Base-by-base conservation (phyloP, 1,140 invertebrate species). In the Psilanteris sp. region DNA sequence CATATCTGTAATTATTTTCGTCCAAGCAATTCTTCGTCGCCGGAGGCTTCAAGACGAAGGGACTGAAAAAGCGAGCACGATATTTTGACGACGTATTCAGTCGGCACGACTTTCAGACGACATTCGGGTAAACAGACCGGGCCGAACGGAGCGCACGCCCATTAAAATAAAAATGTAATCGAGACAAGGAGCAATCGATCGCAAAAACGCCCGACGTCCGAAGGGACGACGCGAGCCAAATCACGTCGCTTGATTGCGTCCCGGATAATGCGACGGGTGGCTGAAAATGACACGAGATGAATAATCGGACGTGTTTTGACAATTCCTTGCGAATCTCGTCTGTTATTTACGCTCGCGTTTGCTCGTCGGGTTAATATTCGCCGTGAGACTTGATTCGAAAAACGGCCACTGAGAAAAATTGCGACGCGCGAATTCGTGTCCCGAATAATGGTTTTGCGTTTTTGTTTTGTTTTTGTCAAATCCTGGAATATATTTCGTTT, bases 151-250 rank as follows among this genome's bases (percentile, higher is more conserved):
- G n/a, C n/a, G n/a, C 1, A 13, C 10, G 7, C 4, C 26, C 55
- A 18, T 59, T 59, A 31, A 46, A 44, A 67, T 41, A 27, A 55
- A 66, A 55, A 36, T 46, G 22, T 55, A 67, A 67, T 67, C 39
- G 39, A 36, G 27, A 55, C 22, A 46, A 55, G 39, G 37, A 67
- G 16, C 8, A 32, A 46, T 46, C 39, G 31, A 55, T 55, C 24
- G 48, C 48, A 67, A 67, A 67, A 67, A 67, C 18, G 9, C 4
- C 8, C 20, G 43, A 55, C 11, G 5, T 3, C 5, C 10, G 24
- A 8, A 14, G 39, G 37, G 9, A 31, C 36, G 31, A 41, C 10
- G 7, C 52, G 26, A 18, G 55, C 55, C 55, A 46, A 61, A 31
- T 27, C 32, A 16, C 39, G 18, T 24, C 29, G 54, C 15, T 36